Conservation (phyloP, 2,888 invertebrate genomes). For the Xylophagus ater region DNA sequence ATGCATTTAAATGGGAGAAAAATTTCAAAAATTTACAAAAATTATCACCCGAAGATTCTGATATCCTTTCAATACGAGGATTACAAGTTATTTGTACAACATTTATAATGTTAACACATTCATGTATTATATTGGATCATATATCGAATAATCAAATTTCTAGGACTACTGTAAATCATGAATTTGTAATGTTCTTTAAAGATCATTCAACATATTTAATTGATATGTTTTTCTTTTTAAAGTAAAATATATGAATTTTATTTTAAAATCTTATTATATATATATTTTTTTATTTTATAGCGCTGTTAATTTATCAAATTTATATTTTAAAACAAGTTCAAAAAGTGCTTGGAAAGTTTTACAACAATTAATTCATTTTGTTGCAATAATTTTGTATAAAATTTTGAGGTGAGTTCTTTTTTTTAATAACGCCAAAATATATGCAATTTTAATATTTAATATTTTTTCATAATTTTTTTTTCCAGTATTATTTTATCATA, state of each 20-base stretch:
- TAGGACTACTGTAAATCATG: conserved; percentile 37
- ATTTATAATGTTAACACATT: conserved; percentile 54
- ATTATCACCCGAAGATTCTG: conserved; percentile 36
- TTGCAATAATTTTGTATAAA: conserved; percentile 44
- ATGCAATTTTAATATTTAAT: conserved; percentile 8
- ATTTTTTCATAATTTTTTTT: conserved; percentile 8
- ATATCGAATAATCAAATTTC: conserved; percentile 34
- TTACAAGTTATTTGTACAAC: conserved; percentile 52
- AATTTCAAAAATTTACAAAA: conserved; percentile 11
- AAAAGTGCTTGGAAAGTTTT: conserved; percentile 36
- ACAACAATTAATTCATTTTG: conserved; percentile 42
- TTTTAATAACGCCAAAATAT: conserved; percentile 5
- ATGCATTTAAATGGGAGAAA: conserved; percentile 14
- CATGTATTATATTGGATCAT: conserved; percentile 52
- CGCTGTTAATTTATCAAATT: conserved; percentile 48
- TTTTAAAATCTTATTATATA: background rate
- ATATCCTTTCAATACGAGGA: conserved; percentile 47
- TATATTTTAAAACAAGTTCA: conserved; percentile 45
- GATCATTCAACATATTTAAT: conserved; percentile 22
- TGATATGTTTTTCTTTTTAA: conserved; percentile 46
- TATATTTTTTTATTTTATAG: conserved; percentile 32
- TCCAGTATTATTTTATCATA: conserved; percentile 51
- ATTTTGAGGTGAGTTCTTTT: conserved; percentile 43
- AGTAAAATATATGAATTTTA: conserved; percentile 34
- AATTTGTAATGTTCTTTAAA: conserved; percentile 22